Evolutionary conservation across 2,797 vertebrate species (phyloP), one percentile per base, ranked within the genome.

Genomic region (Melanogrammus aeglefinus): DNA sequence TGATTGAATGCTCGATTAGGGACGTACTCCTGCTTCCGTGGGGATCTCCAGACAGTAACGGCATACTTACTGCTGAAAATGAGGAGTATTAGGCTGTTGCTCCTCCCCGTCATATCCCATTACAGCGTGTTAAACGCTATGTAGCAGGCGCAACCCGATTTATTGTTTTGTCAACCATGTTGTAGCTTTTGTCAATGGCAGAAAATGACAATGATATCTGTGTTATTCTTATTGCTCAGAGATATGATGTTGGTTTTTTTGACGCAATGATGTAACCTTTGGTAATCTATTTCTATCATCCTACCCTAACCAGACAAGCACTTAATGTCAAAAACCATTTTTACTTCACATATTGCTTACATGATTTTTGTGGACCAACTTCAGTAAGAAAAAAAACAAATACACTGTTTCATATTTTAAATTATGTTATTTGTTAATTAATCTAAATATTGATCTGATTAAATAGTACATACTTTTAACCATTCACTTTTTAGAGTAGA

Each of bases 1-100:
- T 78, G 78, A 83, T 81, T 83, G 83, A 87, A 74, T 72, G 76
- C 51, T 71, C 73, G 75, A 36, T 83, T 73, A 78, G 86, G 78
- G 75, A 35, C 73, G 72, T 74, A 77, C 78, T 79, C 29, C 57
- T 16, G 24, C 51, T 76, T 73, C 81, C 77, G 70, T 31, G 63
- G 33, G 69, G 73, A 63, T 73, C 71, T 76, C 77, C 36, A 27
- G 77, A 47, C 73, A 73, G 36, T 75, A 24, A 78, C 18, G 31
- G 41, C 39, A 74, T 75, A 77, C 78, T 78, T 51, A 29, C 31
- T 72, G 77, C 66, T 63, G 74, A 38, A 51, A 73, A 27, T 47
- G 27, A 47, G 29, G 69, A 36, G 24, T 78, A 57, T 33, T 77
- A 77, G 41, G 73, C 74, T 33, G 24, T 44, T 57, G 39, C 38